Conservation (phyloP, 2,888 invertebrate species). For the Byasa hedistus region DNA sequence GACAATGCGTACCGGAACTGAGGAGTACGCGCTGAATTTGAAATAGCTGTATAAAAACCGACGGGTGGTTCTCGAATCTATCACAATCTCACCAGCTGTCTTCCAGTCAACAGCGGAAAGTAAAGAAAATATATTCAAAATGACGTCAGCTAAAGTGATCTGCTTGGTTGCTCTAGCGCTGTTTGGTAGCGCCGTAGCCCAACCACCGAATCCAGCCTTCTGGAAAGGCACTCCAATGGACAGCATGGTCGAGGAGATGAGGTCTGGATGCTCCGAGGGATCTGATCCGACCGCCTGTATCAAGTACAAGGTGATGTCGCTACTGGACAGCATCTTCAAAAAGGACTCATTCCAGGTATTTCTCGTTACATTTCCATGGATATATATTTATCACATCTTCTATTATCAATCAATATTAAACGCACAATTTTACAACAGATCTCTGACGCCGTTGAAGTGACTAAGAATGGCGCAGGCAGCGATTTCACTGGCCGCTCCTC, state of each 20-base stretch:
- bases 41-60: constrained; percentile 80
- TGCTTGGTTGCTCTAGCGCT: constrained; percentile 75
- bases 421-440: constrained; percentile 72
- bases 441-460: constrained; percentile 86
- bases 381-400: background rate
- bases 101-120: constrained; percentile 65
- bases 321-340: constrained; percentile 88
- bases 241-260: constrained; percentile 87
- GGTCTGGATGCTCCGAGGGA: constrained; percentile 85
- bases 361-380: background rate
- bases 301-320: constrained; percentile 89
- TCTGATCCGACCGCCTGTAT: constrained; percentile 90
- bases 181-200: constrained; percentile 80
- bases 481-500: constrained; percentile 81
- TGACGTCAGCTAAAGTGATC: constrained; percentile 74
- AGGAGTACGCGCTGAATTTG: constrained; percentile 72
- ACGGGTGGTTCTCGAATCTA: constrained; percentile 70
- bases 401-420: background rate
- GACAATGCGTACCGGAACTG: constrained; percentile 76
- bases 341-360: constrained; percentile 88
- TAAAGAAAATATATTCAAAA: constrained; percentile 45
- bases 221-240: constrained; percentile 87
- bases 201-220: constrained; percentile 82
- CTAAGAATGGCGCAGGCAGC: constrained; percentile 84
- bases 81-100: constrained; percentile 70